Conservation (phyloP, 53 echinoderm and acorn worm genomes). For the Holothuria leucospilota region DNA sequence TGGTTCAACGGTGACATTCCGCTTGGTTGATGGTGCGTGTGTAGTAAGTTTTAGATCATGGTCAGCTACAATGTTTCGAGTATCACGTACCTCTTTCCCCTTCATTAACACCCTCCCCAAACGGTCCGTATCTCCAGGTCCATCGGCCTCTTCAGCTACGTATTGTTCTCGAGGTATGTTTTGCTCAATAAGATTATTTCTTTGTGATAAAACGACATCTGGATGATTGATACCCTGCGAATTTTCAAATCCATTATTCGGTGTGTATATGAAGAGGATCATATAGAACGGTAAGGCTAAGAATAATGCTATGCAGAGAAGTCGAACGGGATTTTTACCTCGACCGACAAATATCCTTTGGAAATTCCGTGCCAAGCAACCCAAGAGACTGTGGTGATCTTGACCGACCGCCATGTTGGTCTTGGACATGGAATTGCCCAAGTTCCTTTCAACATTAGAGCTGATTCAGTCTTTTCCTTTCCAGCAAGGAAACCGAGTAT, state of each 20-base stretch:
- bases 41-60: background rate
- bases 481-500: too few relatives aligned
- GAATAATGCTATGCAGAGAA: background rate
- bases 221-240: background rate
- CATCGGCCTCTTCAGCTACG: background rate
- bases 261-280: background rate
- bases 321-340: background rate
- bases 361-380: background rate
- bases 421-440: too few relatives aligned
- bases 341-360: background rate
- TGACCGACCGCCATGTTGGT: too few relatives aligned
- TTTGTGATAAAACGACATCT: too few relatives aligned
- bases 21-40: background rate
- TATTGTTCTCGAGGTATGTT: background rate
- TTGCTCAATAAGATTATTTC: too few relatives aligned
- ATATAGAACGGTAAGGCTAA: background rate
- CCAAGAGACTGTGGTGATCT: background rate
- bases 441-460: too few relatives aligned
- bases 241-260: background rate
- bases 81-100: background rate
- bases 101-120: background rate
- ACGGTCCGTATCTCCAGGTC: background rate
- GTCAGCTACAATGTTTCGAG: background rate
- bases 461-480: too few relatives aligned
- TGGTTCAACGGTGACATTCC: background rate